A percentile compares a stretch with the other conserved stretches of the same genome.
phyloP scores from a whole-genome alignment of 1,140 invertebrate species.

The Druon quercuslanigerum region DNA sequence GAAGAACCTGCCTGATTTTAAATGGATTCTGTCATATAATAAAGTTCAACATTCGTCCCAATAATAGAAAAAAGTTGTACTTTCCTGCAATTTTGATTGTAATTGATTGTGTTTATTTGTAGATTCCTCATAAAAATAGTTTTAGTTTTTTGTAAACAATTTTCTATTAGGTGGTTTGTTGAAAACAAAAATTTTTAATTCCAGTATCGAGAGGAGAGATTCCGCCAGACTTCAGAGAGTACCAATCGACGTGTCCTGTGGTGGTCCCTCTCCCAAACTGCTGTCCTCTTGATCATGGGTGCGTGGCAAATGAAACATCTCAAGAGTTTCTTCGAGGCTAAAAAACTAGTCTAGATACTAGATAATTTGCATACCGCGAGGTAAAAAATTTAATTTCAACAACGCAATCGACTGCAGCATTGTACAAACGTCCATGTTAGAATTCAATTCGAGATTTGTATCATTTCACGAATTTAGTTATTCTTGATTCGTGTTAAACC shows the following conservation, averaged over 20 bases:
- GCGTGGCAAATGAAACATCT: conserved; percentile 99
- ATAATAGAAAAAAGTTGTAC: no score
- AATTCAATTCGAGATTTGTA: background rate
- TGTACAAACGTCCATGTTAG: no score
- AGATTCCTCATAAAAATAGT: no score
- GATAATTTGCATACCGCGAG: background rate
- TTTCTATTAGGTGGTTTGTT: no score
- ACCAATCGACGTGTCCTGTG: conserved; percentile 97
- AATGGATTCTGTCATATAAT: no score
- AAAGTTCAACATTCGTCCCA: no score
- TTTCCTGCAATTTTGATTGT: no score
- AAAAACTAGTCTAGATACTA: conserved; percentile 92
- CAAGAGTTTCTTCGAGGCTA: conserved; percentile 99
- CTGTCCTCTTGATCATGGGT: conserved; percentile 93
- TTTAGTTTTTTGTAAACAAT: no score
- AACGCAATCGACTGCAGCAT: no score
- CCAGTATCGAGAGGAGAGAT: conserved; percentile 97
- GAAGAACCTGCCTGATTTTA: no score
- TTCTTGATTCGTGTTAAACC: background rate
- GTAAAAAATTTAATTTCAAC: background rate
- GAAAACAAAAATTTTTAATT: conserved; percentile 64
- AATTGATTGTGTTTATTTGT: no score
- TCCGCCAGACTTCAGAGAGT: conserved; percentile 97
- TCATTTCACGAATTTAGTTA: background rate
- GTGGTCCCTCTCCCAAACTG: conserved; percentile 97